Evolutionary conservation across 2,888 invertebrate species (phyloP).

Genomic region (Epinotia demarniana): DNA sequence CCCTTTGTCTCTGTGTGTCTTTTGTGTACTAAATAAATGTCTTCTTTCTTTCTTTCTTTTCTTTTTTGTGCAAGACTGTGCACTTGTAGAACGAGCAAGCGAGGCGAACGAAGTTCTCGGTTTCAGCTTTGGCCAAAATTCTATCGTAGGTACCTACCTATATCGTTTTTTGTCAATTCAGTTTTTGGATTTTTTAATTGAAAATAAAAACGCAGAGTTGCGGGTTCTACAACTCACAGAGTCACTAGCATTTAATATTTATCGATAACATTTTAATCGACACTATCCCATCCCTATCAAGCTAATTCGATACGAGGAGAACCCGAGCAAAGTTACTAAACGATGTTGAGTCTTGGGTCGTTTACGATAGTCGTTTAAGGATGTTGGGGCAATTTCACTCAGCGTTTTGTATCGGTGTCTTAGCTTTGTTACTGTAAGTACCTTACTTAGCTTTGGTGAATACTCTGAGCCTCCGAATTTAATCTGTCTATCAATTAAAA

Average conservation of each 20-base stretch:
- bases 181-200: too few relatives aligned
- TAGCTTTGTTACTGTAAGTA: conserved; percentile 31
- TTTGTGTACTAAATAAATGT: too few relatives aligned
- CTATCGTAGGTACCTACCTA: too few relatives aligned
- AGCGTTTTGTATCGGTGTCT: conserved; percentile 20
- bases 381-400: conserved; percentile 43
- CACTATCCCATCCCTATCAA: conserved; percentile 55
- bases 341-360: conserved; percentile 48
- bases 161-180: too few relatives aligned
- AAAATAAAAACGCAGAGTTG: too few relatives aligned
- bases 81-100: too few relatives aligned
- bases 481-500: neutral
- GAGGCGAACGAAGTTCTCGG: too few relatives aligned
- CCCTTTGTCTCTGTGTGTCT: too few relatives aligned
- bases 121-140: too few relatives aligned
- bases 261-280: conserved; percentile 54
- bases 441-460: neutral
- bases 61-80: too few relatives aligned
- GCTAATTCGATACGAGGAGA: conserved; percentile 65
- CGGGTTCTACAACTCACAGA: too few relatives aligned
- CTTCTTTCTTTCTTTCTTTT: too few relatives aligned
- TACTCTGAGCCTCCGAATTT: neutral
- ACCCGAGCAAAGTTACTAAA: conserved; percentile 53
- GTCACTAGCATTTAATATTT: conserved; percentile 32
- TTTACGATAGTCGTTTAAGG: conserved; percentile 49